Evolutionary conservation across 1,140 invertebrate genomes (phyloP), one percentile per base, ranked within the genome.

Genomic region (Panonychus citri): DNA sequence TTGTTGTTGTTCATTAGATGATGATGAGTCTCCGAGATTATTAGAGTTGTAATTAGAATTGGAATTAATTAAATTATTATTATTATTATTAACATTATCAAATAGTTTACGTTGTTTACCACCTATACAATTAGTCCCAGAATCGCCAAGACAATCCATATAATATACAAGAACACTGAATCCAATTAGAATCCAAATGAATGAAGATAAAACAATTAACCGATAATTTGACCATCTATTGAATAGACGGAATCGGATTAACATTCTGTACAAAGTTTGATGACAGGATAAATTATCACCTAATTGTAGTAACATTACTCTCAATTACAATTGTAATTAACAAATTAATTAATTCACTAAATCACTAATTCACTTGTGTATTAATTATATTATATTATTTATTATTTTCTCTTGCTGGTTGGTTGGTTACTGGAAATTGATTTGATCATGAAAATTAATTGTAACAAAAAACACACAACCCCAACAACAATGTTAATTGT

Each of bases 111-210:
- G 25, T 42, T 55, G 37, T 42, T 55, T 42, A 10, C 40, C 25
- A 42, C 37, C 40, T 3, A 40, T 24, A 55, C 37, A 55, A 46
- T 27, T 55, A 43, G 25, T 40, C 4, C 24, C 54, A 55, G 13
- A 40, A 55, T 17, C 26, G 27, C 54, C 40, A 3, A 54, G 37
- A 55, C 40, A 28, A 64, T 95, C 90, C 28, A 86, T 87, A 70
- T 88, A 95, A 70, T 89, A 82, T 71, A 89, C 86, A 49, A 97
- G 75, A 37, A 96, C 73, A 55, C 84, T 77, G 25, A 91, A 85
- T 70, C 90, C 88, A 39, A 96, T 76, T 62, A 95, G 75, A 64
- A 95, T 81, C 91, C 91, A 96, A 42, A 90, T 85, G 56, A 97
- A 71, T 0, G 90, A 95, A 57, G 91, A 95, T 60, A 88, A 73